These are phyloP conservation scores for Cheilosia grossa DNA, from an alignment of 2,888 invertebrate genomes.

Conservation along the genomic window DNA sequence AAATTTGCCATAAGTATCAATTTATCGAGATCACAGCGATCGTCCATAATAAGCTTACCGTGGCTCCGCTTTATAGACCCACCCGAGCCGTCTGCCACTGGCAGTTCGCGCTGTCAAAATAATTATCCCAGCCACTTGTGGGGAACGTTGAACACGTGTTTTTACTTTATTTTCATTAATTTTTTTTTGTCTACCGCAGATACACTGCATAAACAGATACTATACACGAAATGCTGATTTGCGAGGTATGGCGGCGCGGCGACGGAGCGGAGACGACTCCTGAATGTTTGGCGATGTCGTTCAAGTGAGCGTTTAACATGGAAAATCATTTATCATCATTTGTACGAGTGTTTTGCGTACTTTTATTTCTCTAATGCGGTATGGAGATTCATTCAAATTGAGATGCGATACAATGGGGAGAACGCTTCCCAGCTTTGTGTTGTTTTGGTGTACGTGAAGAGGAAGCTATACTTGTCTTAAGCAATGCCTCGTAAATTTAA, in stretches of 20 bases:
- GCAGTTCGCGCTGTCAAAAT: slow-evolving; percentile 67
- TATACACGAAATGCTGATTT: slow-evolving; percentile 37
- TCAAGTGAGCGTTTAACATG: slow-evolving; percentile 35
- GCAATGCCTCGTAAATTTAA: slow-evolving; percentile 13
- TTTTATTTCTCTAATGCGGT: background rate
- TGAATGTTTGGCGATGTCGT: slow-evolving; percentile 41
- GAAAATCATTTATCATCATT: slow-evolving; percentile 53
- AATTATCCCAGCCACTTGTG: slow-evolving; percentile 71
- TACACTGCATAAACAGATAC: slow-evolving; percentile 43
- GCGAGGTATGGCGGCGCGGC: slow-evolving; percentile 14
- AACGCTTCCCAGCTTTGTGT: slow-evolving; percentile 2
- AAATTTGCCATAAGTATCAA: slow-evolving; percentile 61
- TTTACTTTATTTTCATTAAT: slow-evolving; percentile 21
- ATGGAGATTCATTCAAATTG: slow-evolving; percentile 14
- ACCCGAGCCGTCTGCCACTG: slow-evolving; percentile 15
- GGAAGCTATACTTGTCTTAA: background rate
- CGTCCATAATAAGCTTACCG: slow-evolving; percentile 26
- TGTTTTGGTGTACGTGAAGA: background rate
- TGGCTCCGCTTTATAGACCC: background rate
- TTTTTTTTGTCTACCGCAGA: slow-evolving; percentile 14
- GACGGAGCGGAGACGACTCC: slow-evolving; percentile 7
- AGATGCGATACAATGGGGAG: slow-evolving; percentile 7
- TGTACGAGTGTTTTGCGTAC: background rate
- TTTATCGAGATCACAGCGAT: slow-evolving; percentile 50
- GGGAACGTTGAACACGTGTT: slow-evolving; percentile 55